Base-by-base conservation (phyloP, 2,797 vertebrate genomes). In the Aulostomus chinensis region DNA sequence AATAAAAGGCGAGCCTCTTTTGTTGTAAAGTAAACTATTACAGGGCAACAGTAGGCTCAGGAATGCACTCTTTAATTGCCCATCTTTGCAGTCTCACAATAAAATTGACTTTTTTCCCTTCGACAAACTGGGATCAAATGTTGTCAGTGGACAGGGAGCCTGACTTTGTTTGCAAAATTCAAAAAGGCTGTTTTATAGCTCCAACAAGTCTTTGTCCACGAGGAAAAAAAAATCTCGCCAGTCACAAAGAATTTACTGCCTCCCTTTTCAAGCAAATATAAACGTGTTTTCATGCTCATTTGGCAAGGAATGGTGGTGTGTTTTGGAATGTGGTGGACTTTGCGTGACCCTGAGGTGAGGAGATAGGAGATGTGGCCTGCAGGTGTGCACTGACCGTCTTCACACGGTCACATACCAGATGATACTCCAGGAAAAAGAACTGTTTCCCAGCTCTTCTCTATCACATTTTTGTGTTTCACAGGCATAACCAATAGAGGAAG, bases 61-160 rank as follows among this genome's bases (percentile, higher is more conserved):
- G 88, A 87, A 78, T 89, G 90, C 68, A 47, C 70, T 56, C 58
- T 81, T 78, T 85, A 88, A 89, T 87, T 90, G 78, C 70, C 64
- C 32, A 59, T 73, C 69, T 88, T 81, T 82, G 71, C 76, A 58
- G 76, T 46, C 58, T 63, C 69, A 77, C 86, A 83, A 86, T 89
- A 90, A 88, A 88, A 87, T 70, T 20, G 73, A 78, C 64, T 51
- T 72, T 74, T 78, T 55, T 58, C 72, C 25, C 50, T 73, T 54
- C 31, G 56, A 69, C 74, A 74, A 74, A 74, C 70, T 58, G 43
- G 46, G 71, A 69, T 71, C 55, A 73, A 76, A 51, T 43, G 59
- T 55, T 58, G 70, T 58, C 74, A 67, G 48, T 64, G 64, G 76
- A 67, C 68, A 54, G 39, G 8, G 8, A 8, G 22, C 22, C 22